Base-by-base conservation (phyloP, 2,113 vertebrate species). In the Macroglossus sobrinus region DNA sequence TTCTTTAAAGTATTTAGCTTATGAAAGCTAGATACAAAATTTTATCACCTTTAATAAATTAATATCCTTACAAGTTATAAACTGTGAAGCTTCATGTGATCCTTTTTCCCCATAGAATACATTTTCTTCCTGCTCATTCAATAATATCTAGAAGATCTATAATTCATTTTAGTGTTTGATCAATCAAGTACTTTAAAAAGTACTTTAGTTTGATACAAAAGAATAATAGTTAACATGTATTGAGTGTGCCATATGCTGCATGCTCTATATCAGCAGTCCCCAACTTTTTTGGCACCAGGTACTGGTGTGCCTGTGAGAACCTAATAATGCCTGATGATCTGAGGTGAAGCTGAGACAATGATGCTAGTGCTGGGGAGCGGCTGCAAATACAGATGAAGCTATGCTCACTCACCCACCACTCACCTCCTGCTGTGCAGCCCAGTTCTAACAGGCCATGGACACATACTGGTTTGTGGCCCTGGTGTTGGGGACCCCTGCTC, bases 1-100 rank as follows among this genome's bases (percentile, higher is more conserved):
- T 84, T 89, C 66, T 96, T 28, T 84, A 10, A 35, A 93, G n/a
- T 59, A 81, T 96, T 71, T 47, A 55, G 10, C 47, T 94, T 81
- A 68, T n/a, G 35, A 90, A 69, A 66, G 24, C 22, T 9, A 71
- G 21, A 11, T 55, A 33, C 15, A 78, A 30, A 84, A 72, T 68
- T 50, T 82, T 57, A 55, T 93, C 35, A 69, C 55, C 24, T 85
- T 72, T 85, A 61, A 86, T 22, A 74, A 84, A 35, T 71, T 45
- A 64, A 35, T 22, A 84, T 33, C 7, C 3, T 75, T 30, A 9
- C 1, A 19, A 78, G 22, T 63, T 63, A 55, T 47, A 79, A 92
- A 74, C 19, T 92, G 40, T 81, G 38, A 86, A 68, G 5, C 8
- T 30, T 63, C 10, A 5, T 18, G 0, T 61, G n/a, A 59, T 78